Conservation (phyloP, 2,113 vertebrate genomes). For the Microcebus tavaratra region DNA sequence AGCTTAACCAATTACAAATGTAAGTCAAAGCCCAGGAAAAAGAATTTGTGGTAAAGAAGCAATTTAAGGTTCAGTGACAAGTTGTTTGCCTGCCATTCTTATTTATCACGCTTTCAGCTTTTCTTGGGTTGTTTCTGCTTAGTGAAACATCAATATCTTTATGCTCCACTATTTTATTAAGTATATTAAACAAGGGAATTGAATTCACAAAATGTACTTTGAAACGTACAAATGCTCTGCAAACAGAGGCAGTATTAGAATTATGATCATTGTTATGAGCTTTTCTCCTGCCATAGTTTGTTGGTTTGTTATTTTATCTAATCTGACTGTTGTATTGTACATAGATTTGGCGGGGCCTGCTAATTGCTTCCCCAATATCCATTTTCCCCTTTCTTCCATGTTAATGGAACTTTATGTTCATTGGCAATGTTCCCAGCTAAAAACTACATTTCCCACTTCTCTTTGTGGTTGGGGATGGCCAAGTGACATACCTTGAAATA, state of each 20-base stretch:
- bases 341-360: not conserved
- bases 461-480: not conserved
- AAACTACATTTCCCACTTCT: not conserved
- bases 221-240: conserved; percentile 58
- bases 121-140: conserved; percentile 63
- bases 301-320: conserved; percentile 14
- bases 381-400: not conserved
- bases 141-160: conserved; percentile 67
- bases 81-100: not conserved
- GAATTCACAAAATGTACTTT: conserved; percentile 59
- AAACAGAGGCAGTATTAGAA: conserved; percentile 43
- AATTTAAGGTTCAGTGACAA: not conserved
- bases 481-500: not conserved
- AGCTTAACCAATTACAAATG: not conserved
- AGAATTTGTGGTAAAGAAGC: not conserved
- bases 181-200: conserved; percentile 72
- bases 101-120: conserved; percentile 43
- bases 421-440: not conserved
- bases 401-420: not conserved
- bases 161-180: conserved; percentile 70
- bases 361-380: conserved; percentile 33
- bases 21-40: not conserved
- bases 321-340: not conserved
- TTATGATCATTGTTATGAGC: conserved; percentile 32
- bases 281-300: conserved; percentile 12